phyloP scores from a whole-genome alignment of 2,888 invertebrate genomes.

The Cremastinae sp. region DNA sequence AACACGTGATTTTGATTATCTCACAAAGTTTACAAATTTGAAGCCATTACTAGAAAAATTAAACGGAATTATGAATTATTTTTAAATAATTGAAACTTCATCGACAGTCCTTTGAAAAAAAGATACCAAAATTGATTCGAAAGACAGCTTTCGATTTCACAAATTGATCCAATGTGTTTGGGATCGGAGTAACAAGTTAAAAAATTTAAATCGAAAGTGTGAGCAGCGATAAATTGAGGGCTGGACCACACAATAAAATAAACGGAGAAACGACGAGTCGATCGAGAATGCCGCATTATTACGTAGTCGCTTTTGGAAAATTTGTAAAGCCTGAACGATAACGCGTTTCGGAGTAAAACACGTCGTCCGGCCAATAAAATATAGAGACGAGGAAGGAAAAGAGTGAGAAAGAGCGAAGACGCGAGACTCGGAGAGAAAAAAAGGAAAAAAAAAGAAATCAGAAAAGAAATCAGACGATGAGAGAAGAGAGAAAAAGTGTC shows the following conservation, averaged over 20 bases:
- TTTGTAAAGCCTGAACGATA: constrained; percentile 72
- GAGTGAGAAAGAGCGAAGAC: background rate
- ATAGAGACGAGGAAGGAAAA: constrained; percentile 30
- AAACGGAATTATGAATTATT: too few species aligned
- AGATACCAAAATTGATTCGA: too few species aligned
- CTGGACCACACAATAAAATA: constrained; percentile 62
- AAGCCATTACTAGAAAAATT: too few species aligned
- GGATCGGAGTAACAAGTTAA: too few species aligned
- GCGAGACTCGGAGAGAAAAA: background rate
- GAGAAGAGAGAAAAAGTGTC: constrained; percentile 7
- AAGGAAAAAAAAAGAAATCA: background rate
- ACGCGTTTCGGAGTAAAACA: constrained; percentile 68
- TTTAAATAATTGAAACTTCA: too few species aligned
- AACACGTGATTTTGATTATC: too few species aligned
- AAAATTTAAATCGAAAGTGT: background rate
- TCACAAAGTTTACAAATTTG: too few species aligned
- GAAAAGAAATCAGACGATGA: background rate
- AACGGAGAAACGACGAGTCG: constrained; percentile 46
- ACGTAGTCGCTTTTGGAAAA: constrained; percentile 60
- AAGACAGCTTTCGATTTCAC: background rate
- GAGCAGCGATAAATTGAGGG: constrained; percentile 58
- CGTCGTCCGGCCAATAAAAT: constrained; percentile 41
- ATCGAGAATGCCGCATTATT: constrained; percentile 64
- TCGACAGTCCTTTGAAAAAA: too few species aligned
- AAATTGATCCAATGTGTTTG: background rate